Evolutionary conservation across 2,888 invertebrate genomes (phyloP).

Genomic region (Balanococcus diminutus): DNA sequence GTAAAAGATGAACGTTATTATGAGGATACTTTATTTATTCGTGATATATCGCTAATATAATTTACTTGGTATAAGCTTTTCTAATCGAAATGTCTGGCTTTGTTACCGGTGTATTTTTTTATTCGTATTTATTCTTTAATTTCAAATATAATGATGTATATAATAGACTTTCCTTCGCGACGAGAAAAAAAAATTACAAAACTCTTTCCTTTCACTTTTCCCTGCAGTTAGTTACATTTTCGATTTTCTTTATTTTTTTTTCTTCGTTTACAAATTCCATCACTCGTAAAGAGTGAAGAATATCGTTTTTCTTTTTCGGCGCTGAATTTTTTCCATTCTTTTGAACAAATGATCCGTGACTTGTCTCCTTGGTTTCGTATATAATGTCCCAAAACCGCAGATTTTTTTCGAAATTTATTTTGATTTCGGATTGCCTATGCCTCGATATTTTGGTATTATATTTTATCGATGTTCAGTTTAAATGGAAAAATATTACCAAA

Average conservation of each 20-base stretch:
- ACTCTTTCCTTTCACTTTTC: not conserved
- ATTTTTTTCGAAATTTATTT: conserved; percentile 26
- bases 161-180: not conserved
- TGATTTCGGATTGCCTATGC: not conserved
- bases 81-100: not conserved
- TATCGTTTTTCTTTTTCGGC: conserved; percentile 6
- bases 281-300: conserved; percentile 20
- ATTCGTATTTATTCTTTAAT: not conserved
- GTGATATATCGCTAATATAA: conserved; percentile 2
- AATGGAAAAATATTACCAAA: not conserved
- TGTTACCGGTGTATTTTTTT: not conserved
- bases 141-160: not conserved
- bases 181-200: not conserved
- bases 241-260: not conserved
- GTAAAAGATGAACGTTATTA: not conserved
- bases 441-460: not conserved
- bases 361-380: not conserved
- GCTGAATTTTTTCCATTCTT: conserved; percentile 32
- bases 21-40: not conserved
- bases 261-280: not conserved
- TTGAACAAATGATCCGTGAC: conserved; percentile 36
- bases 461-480: not conserved
- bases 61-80: not conserved
- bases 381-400: conserved; percentile 15
- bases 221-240: conserved; percentile 1